Percentiles rank a stretch among this genome's conserved stretches.
phyloP scores from a whole-genome alignment of 2,888 invertebrate genomes.

The Dione juno region DNA sequence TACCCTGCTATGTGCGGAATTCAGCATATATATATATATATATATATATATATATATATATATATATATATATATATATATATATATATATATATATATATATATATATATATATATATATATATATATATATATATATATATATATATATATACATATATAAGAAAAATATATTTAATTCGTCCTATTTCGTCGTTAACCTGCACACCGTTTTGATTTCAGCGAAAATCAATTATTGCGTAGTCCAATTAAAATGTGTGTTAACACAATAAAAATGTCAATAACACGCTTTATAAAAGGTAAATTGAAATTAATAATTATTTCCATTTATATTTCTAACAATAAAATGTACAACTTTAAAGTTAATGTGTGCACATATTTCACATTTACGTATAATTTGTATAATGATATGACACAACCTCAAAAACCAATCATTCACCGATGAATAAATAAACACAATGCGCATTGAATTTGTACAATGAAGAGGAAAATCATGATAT shows the following conservation, averaged over 20 bases:
- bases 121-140: too few species aligned
- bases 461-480: conserved; percentile 6
- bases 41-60: too few species aligned
- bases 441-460: conserved; percentile 11
- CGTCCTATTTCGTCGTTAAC: neutral
- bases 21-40: too few species aligned
- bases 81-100: too few species aligned
- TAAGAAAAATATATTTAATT: neutral
- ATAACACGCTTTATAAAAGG: conserved; percentile 6
- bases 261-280: conserved; percentile 10
- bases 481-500: neutral
- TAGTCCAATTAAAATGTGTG: conserved; percentile 6
- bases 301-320: neutral
- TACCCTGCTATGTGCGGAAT: too few species aligned
- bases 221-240: conserved; percentile 12
- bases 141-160: too few species aligned
- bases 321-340: neutral
- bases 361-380: neutral
- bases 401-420: neutral
- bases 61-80: too few species aligned
- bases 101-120: too few species aligned
- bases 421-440: neutral
- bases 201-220: neutral
- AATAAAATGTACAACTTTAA: neutral
- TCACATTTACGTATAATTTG: neutral